These are phyloP conservation scores for Germaria angustata DNA, from an alignment of 2,888 invertebrate genomes.

Conservation along the genomic window DNA sequence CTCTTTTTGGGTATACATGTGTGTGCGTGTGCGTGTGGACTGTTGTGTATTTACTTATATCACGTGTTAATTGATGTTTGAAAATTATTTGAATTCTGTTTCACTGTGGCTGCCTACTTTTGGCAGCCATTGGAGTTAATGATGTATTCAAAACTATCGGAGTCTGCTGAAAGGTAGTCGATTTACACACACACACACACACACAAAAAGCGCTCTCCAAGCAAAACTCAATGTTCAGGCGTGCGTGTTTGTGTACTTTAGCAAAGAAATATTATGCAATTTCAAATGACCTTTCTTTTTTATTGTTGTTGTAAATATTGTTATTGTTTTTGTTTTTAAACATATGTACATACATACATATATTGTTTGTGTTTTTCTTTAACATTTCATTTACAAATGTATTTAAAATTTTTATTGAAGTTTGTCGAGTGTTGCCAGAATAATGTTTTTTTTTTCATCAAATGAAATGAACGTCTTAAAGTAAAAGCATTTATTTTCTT, in stretches of 20 bases:
- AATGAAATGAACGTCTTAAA: too few species aligned
- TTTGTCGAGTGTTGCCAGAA: slow-evolving; percentile 3
- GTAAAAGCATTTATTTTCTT: too few species aligned
- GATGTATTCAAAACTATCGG: slow-evolving; percentile 3
- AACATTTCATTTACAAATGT: slow-evolving; percentile 23
- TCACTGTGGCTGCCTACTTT: slow-evolving; percentile 25
- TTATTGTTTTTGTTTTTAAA: slow-evolving; percentile 8
- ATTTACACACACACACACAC: background rate
- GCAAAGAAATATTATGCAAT: slow-evolving; percentile 61
- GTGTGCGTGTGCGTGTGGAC: background rate
- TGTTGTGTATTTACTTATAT: too few species aligned
- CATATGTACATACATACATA: background rate
- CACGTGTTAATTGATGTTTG: too few species aligned
- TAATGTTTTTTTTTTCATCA: background rate
- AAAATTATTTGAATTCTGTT: too few species aligned
- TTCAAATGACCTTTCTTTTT: slow-evolving; percentile 67
- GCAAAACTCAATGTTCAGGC: background rate
- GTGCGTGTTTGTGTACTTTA: background rate
- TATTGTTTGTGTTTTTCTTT: slow-evolving; percentile 5
- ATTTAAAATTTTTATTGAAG: slow-evolving; percentile 20
- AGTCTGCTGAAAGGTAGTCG: slow-evolving; percentile 29
- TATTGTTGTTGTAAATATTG: slow-evolving; percentile 28
- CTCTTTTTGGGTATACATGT: too few species aligned
- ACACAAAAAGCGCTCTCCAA: background rate
- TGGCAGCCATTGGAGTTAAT: slow-evolving; percentile 13